Evolutionary conservation across 2,113 vertebrate species (phyloP).

Genomic region (Candoia aspera): DNA sequence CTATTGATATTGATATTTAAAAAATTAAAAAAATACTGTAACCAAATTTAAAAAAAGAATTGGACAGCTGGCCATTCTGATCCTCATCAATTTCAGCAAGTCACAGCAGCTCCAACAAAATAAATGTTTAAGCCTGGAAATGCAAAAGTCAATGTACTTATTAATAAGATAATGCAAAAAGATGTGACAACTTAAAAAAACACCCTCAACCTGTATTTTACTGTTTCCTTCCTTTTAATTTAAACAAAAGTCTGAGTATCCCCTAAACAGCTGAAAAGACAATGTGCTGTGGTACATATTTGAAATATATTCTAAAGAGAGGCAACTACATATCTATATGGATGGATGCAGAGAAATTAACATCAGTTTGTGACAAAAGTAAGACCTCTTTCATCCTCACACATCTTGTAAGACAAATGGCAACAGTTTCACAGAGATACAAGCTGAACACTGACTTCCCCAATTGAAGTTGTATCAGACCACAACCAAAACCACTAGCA

Average conservation of each 20-base stretch:
- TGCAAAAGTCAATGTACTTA: not conserved
- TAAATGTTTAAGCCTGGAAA: slow-evolving; percentile 64
- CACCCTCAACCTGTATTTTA: not conserved
- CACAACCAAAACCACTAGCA: not conserved
- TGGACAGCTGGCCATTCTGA: slow-evolving; percentile 30
- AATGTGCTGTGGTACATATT: not conserved
- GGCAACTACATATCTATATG: not conserved
- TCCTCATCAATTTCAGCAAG: slow-evolving; percentile 52
- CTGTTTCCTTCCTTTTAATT: not conserved
- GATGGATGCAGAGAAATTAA: not conserved
- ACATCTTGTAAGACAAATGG: slow-evolving; percentile 28
- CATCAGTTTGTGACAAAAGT: not conserved
- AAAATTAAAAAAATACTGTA: not conserved
- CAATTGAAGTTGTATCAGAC: not conserved
- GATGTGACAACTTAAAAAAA: not conserved
- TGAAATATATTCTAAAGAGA: not conserved
- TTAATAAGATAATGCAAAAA: not conserved
- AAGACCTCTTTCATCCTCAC: not conserved
- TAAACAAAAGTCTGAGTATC: not conserved
- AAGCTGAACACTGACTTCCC: slow-evolving; percentile 4
- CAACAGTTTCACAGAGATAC: slow-evolving; percentile 31
- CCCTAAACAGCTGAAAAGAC: not conserved
- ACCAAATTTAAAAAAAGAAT: slow-evolving; percentile 1
- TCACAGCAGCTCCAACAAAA: slow-evolving; percentile 53
- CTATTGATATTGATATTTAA: not conserved